A percentile compares a stretch with the other conserved stretches of the same genome.
Conservation (phyloP, 2,888 invertebrate genomes). For the Bombylius major region DNA sequence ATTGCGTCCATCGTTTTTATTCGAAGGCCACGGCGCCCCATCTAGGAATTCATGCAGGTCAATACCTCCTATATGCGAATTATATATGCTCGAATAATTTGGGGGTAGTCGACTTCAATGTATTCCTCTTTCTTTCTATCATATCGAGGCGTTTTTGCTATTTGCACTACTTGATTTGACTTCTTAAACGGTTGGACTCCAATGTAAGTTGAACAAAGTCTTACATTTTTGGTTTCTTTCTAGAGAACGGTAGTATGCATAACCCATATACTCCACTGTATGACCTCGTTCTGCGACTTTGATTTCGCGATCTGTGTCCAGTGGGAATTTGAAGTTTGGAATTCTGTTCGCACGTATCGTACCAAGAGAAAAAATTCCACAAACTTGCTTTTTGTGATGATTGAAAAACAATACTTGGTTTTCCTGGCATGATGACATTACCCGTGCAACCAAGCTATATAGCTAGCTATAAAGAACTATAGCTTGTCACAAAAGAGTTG, state of each 20-base stretch:
- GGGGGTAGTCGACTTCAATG: constrained; percentile 17
- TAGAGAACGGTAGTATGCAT: constrained; percentile 1
- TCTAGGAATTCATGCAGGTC: too few species aligned
- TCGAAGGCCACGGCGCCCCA: too few species aligned
- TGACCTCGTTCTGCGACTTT: constrained; percentile 5
- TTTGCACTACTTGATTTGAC: constrained; percentile 7
- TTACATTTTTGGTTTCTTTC: too few species aligned
- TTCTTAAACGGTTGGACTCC: constrained; percentile 19
- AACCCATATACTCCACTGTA: constrained; percentile 9
- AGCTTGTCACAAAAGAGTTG: too few species aligned
- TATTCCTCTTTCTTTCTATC: constrained; percentile 13
- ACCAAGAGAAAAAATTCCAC: too few species aligned
- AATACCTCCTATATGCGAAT: constrained; percentile 17
- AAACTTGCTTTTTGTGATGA: too few species aligned
- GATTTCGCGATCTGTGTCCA: background rate
- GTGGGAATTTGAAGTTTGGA: constrained; percentile 10
- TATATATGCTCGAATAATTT: constrained; percentile 19
- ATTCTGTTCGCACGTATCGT: too few species aligned
- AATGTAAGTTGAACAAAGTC: constrained; percentile 11
- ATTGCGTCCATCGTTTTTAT: too few species aligned
- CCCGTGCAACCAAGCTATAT: too few species aligned
- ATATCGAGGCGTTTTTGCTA: constrained; percentile 12
- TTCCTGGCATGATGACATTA: too few species aligned
- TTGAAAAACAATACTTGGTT: too few species aligned
- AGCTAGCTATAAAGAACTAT: too few species aligned